A percentile compares a stretch with the other conserved stretches of the same genome.
Evolutionary conservation across 2,797 vertebrate genomes (phyloP).

Genomic region (Yasuhikotakia modesta): DNA sequence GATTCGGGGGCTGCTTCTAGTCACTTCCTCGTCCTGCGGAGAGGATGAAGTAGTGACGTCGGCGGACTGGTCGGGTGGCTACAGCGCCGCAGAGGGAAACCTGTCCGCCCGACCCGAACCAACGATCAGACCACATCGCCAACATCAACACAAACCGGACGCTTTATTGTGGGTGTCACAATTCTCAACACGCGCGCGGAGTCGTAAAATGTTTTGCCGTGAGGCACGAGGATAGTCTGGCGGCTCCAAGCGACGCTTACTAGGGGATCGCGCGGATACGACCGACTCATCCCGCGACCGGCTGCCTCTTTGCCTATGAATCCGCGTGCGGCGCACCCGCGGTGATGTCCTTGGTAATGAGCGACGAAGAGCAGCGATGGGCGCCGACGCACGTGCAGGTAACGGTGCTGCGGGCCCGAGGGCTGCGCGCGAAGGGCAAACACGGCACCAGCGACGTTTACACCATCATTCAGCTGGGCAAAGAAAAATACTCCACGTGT

Average conservation of each 20-base stretch:
- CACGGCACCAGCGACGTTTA: conserved; percentile 90
- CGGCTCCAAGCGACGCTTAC: conserved; percentile 46
- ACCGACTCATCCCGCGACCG: conserved; percentile 19
- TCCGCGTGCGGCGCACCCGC: conserved; percentile 47
- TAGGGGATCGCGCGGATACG: conserved; percentile 21
- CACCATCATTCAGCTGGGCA: conserved; percentile 90
- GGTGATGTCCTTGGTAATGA: conserved; percentile 76
- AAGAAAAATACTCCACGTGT: conserved; percentile 91
- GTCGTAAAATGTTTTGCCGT: conserved; percentile 67
- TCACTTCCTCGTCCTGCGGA: conserved; percentile 76
- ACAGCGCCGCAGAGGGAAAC: conserved; percentile 71
- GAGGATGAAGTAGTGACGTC: conserved; percentile 77
- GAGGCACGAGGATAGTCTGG: conserved; percentile 68
- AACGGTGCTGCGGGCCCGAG: conserved; percentile 86
- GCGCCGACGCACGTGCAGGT: conserved; percentile 93
- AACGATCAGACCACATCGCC: conserved; percentile 31
- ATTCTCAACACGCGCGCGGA: conserved; percentile 33
- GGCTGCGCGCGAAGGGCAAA: conserved; percentile 89
- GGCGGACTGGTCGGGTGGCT: conserved; percentile 59
- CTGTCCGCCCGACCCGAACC: conserved; percentile 58
- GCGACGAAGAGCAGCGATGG: conserved; percentile 82
- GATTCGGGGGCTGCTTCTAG: conserved; percentile 31
- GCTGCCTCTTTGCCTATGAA: conserved; percentile 47
- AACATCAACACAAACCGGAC: not conserved
- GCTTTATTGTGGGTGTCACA: not conserved